Evolutionary conservation across 2,113 vertebrate species (phyloP).

Genomic region (Arvicanthis niloticus): DNA sequence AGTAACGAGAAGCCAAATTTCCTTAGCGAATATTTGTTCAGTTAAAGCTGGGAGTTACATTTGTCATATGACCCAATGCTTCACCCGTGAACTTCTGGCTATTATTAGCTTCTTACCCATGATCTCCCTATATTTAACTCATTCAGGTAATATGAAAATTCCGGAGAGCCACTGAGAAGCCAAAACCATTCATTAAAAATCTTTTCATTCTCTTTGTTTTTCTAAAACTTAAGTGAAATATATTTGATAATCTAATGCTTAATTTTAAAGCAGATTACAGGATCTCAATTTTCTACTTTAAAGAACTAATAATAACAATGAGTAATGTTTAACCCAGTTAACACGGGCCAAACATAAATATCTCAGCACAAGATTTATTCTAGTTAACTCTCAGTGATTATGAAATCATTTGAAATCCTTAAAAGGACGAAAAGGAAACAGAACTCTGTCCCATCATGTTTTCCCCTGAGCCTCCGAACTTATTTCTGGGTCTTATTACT

Average conservation of each 20-base stretch:
- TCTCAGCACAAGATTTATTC: neutral
- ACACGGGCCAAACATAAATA: neutral
- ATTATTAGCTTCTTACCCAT: neutral
- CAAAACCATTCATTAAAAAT: neutral
- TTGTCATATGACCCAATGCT: neutral
- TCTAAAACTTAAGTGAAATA: neutral
- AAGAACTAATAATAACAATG: neutral
- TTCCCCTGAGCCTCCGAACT: neutral
- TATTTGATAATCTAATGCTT: neutral
- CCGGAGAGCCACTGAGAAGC: neutral
- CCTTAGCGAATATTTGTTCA: neutral
- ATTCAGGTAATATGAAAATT: neutral
- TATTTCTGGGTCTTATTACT: neutral
- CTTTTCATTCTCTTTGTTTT: neutral
- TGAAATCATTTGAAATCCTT: neutral
- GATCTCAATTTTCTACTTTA: slow-evolving; percentile 11
- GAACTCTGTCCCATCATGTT: neutral
- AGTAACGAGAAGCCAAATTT: slow-evolving; percentile 1
- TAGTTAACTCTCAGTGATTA: neutral
- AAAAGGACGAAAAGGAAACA: neutral
- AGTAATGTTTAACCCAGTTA: neutral
- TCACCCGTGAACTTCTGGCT: neutral
- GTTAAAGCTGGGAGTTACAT: neutral
- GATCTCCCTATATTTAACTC: neutral
- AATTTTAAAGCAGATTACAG: neutral